Percentiles rank a stretch among this genome's conserved stretches.
Conservation (phyloP, 1,140 invertebrate genomes). For the Zaprionus africanus region DNA sequence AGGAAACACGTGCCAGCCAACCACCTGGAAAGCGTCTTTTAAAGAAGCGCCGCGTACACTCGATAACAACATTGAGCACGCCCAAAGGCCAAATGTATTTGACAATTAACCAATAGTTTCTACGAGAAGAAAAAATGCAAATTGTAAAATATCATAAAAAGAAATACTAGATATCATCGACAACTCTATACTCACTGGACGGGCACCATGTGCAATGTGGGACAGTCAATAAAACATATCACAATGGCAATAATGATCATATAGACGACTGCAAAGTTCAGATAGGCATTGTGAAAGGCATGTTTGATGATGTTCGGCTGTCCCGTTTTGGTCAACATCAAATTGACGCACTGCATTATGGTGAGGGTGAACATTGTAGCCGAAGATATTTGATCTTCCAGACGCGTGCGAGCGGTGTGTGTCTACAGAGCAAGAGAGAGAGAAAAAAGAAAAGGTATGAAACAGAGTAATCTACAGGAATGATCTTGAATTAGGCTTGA, state of each 20-base stretch:
- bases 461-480: too few relatives aligned
- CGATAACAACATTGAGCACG: conserved; percentile 20
- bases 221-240: conserved; percentile 5
- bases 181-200: conserved; percentile 13
- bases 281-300: conserved; percentile 44
- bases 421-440: conserved; percentile 25
- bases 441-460: background rate
- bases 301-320: conserved; percentile 48
- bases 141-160: too few relatives aligned
- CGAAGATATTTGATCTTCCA: conserved; percentile 26
- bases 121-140: background rate
- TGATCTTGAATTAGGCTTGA: background rate
- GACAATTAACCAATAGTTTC: conserved; percentile 4
- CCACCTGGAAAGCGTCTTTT: conserved; percentile 34
- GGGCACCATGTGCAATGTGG: background rate
- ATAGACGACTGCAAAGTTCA: conserved; percentile 28
- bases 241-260: conserved; percentile 20
- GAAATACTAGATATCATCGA: background rate
- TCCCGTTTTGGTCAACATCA: conserved; percentile 50
- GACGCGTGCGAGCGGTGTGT: background rate
- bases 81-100: conserved; percentile 32
- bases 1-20: conserved; percentile 49
- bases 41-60: conserved; percentile 41
- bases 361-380: conserved; percentile 29
- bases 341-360: conserved; percentile 57